Base-by-base conservation (phyloP, 1,140 invertebrate species). In the Brachionus paranguensis region DNA sequence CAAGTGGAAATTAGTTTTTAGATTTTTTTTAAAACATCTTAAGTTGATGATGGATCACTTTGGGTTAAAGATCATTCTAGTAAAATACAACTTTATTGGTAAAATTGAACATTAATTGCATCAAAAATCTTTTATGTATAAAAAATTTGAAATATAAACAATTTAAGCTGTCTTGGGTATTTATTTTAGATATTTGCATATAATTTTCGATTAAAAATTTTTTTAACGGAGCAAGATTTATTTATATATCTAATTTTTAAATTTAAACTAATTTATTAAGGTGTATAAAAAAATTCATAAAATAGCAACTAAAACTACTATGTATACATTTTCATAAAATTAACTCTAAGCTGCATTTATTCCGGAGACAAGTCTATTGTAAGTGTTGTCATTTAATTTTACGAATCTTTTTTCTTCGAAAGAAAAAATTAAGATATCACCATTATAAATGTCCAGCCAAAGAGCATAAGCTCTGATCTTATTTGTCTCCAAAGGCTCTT, bases 401-500 rank as follows among this genome's bases (percentile, higher is more conserved):
- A 96, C 91, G 90, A 96, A 96, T 85, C 90, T 88, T 89, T 96
- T 96, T 37, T 93, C 92, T 55, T 93, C 92, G 85, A 94, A 91
- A 87, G 95, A 96, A 86, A 97, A 97, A 84, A 88, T 83, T 88
- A 95, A 96, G 87, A 98, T 95, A 89, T 97, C 95, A 2, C 96
- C 96, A 0, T 95, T 96, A 87, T 97, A 96, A 87, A 98, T 96
- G 88, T 98, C 96, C 88, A 98, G 97, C 96, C 96, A 98, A 2
- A 98, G 90, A 0, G 96, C 95, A 87, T 97, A 95, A 85, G 96
- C 93, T 86, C 96, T 94, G 7, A 97, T 90, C 87, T 95, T 92
- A 86, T 95, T 93, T 24, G 91, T 91, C 88, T 94, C 92, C 12
- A 98, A 88, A 2, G 94, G 91, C 85, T 93, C 93, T 86, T 95